Conservation (phyloP, 2,113 vertebrate genomes). For the Paramormyrops kingsleyae region DNA sequence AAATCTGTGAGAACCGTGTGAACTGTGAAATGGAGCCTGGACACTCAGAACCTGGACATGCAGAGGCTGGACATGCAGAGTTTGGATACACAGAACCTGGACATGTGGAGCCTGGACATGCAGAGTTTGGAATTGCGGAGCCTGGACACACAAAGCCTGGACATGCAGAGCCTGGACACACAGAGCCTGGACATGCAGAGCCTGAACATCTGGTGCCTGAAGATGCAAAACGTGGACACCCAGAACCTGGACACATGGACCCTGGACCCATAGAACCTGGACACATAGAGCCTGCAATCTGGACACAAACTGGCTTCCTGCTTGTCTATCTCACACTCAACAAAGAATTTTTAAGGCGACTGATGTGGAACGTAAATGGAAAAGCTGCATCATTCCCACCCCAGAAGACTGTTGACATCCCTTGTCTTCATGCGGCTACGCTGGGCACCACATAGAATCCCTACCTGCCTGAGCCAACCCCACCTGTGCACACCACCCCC, state of each 20-base stretch:
- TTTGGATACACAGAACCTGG: too few relatives aligned
- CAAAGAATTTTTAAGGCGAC: constrained; percentile 57
- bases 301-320: not conserved
- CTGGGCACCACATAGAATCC: not conserved
- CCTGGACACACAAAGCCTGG: not conserved
- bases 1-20: not conserved
- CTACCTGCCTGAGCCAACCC: constrained; percentile 39
- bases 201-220: too few relatives aligned
- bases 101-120: too few relatives aligned
- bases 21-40: not conserved
- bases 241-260: not conserved
- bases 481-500: constrained; percentile 29
- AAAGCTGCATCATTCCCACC: constrained; percentile 34
- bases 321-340: not conserved
- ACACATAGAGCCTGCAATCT: not conserved
- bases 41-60: not conserved
- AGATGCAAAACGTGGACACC: too few relatives aligned
- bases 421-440: not conserved
- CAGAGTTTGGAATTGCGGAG: too few relatives aligned
- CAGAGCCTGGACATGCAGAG: too few relatives aligned
- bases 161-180: too few relatives aligned
- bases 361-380: constrained; percentile 57
- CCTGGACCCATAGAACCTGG: not conserved
- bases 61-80: too few relatives aligned
- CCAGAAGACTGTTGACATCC: too few relatives aligned